Evolutionary conservation across 2,888 invertebrate genomes (phyloP).

Genomic region (Eilema depressum): DNA sequence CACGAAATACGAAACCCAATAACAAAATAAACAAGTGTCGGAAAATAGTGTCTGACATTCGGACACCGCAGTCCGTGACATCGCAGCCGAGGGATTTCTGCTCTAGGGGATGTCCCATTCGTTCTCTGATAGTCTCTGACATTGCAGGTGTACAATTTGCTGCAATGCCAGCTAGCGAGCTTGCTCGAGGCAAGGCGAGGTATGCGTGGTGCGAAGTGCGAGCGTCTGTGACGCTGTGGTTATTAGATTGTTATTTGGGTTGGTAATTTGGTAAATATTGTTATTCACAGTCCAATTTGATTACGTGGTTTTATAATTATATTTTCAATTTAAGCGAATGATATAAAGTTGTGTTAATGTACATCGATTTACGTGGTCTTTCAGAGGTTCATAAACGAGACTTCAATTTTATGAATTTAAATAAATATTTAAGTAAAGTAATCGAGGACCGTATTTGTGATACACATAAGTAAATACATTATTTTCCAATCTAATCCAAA

Average conservation of each 20-base stretch:
- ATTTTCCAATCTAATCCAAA: too few relatives aligned
- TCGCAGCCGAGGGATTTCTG: conserved; percentile 47
- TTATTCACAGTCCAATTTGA: not conserved
- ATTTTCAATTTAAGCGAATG: not conserved
- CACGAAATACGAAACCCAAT: conserved; percentile 60
- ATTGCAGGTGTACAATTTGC: conserved; percentile 61
- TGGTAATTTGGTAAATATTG: not conserved
- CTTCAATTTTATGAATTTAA: too few relatives aligned
- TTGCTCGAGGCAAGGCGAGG: conserved; percentile 26
- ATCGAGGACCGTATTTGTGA: too few relatives aligned
- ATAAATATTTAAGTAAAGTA: too few relatives aligned
- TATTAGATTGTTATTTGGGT: not conserved
- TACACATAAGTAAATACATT: too few relatives aligned
- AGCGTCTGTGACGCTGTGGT: not conserved
- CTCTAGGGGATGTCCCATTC: conserved; percentile 29
- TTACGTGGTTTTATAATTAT: not conserved
- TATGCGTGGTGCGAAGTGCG: conserved; percentile 41
- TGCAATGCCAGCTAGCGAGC: conserved; percentile 18
- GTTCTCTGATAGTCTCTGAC: conserved; percentile 60
- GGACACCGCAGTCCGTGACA: conserved; percentile 50
- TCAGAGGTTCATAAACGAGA: too few relatives aligned
- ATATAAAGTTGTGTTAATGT: not conserved
- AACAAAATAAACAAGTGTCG: conserved; percentile 63
- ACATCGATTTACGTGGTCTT: too few relatives aligned
- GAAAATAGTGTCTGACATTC: conserved; percentile 53